Evolutionary conservation across 2,888 invertebrate genomes (phyloP), one percentile per base, ranked within the genome.

Genomic region (Axea sp.): DNA sequence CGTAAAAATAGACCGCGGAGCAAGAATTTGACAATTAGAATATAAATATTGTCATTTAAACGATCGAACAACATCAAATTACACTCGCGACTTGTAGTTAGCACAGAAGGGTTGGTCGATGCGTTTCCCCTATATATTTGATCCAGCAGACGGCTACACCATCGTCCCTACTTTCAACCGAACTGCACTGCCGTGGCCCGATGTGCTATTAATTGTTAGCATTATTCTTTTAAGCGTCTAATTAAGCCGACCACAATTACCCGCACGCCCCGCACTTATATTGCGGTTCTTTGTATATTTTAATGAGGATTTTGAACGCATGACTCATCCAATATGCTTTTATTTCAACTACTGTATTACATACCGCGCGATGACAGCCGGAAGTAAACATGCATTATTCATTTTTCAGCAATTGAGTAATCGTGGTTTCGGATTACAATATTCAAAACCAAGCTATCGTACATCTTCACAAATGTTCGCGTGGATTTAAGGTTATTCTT

Each of bases 201-300:
- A 69, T 55, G 68, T 57, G 73, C 75, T 72, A 73, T 76, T 75
- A 75, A 77, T 65, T 68, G 67, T 62, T 55, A 64, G 74, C 73
- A 77, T 74, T 76, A 77, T 78, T 65, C 49, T 60, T 65, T 71
- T 65, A 60, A 72, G 72, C 64, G 67, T 75, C 76, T 81, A 82
- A 83, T 82, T 80, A 81, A 73, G 77, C 75, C 67, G 65, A 51
- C 77, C 74, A 60, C 79, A 81, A 82, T 80, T 80, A 82, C 78
- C 78, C 77, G 45, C 12, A 28, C 43, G 39, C 65, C 65, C 59
- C 53, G 47, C 55, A 67, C 67, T 60, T 49, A 67, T 19, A 31
- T 3, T 26, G 15, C 73, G n/a, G 22, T 22, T 41, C 60, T 73
- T 67, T 60, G 28, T 68, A 62, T 55, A 57, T 67, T 73, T 73